Conservation (phyloP, 2,113 vertebrate genomes). For the Corythornis cristatus region DNA sequence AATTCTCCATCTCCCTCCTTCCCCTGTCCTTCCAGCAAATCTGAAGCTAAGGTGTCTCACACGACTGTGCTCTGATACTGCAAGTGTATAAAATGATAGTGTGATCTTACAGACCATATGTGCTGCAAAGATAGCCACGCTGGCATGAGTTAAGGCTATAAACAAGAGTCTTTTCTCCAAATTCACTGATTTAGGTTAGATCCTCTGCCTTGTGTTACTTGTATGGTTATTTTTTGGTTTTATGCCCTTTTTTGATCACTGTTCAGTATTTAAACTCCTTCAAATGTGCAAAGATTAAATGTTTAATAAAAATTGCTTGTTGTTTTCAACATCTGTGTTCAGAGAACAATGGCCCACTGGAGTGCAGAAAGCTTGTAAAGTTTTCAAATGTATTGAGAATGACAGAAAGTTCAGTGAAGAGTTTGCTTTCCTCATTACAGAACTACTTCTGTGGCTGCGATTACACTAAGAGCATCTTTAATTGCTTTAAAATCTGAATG, state of each 20-base stretch:
- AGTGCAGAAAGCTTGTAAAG: conserved; percentile 98
- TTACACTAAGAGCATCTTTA: conserved; percentile 99
- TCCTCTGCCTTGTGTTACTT: conserved; percentile 72
- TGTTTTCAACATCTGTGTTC: conserved; percentile 97
- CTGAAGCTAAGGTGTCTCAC: conserved; percentile 23
- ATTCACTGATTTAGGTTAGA: conserved; percentile 72
- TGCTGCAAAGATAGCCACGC: conserved; percentile 67
- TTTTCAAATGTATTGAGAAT: conserved; percentile 98
- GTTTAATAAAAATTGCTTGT: conserved; percentile 91
- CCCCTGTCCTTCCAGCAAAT: background rate
- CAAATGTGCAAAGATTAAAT: conserved; percentile 89
- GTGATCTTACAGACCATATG: conserved; percentile 66
- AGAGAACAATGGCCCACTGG: conserved; percentile 98
- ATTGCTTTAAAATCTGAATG: conserved; percentile 99
- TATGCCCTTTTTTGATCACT: conserved; percentile 83
- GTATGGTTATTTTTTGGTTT: conserved; percentile 72
- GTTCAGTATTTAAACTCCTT: conserved; percentile 87
- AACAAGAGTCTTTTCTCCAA: conserved; percentile 48
- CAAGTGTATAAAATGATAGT: conserved; percentile 54
- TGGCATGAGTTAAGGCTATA: conserved; percentile 65
- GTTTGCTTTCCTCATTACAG: conserved; percentile 99
- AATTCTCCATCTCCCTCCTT: background rate
- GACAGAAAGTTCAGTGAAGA: conserved; percentile 99
- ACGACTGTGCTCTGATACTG: conserved; percentile 21
- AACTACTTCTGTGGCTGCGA: conserved; percentile 97